Percentiles rank a stretch among this genome's conserved stretches.
phyloP scores from a whole-genome alignment of 1,140 invertebrate species.

The Tigriopus japonicus region DNA sequence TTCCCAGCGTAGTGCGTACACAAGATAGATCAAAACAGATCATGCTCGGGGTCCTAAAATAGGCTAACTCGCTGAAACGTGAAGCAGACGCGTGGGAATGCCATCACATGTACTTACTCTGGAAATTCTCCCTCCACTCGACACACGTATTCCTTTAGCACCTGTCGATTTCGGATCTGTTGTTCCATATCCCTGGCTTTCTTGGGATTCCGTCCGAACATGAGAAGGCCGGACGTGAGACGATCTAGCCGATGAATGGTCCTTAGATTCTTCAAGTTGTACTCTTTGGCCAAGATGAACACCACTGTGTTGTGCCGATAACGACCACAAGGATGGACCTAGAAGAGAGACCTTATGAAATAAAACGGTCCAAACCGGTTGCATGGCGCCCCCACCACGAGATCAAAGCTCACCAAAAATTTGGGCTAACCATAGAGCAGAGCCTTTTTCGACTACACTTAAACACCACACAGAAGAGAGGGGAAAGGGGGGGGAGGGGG shows the following conservation, averaged over 20 bases:
- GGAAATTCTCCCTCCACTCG: slow-evolving; percentile 91
- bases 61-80: too few relatives aligned
- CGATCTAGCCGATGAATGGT: slow-evolving; percentile 78
- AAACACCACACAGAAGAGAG: too few relatives aligned
- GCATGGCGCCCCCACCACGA: background rate
- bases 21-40: too few relatives aligned
- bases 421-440: too few relatives aligned
- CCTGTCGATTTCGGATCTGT: slow-evolving; percentile 72
- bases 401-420: background rate
- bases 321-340: slow-evolving; percentile 90
- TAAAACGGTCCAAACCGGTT: background rate
- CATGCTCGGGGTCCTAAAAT: too few relatives aligned
- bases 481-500: too few relatives aligned
- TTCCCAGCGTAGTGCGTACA: too few relatives aligned
- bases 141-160: slow-evolving; percentile 92
- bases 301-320: slow-evolving; percentile 91
- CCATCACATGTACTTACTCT: slow-evolving; percentile 40
- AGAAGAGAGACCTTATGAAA: slow-evolving; percentile 14
- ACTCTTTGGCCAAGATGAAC: slow-evolving; percentile 89
- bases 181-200: slow-evolving; percentile 81
- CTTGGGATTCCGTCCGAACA: slow-evolving; percentile 42
- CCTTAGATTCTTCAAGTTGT: slow-evolving; percentile 75
- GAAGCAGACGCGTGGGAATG: too few relatives aligned
- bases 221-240: slow-evolving; percentile 55
- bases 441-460: too few relatives aligned